phyloP scores from a whole-genome alignment of 2,113 vertebrate species.

The Arothron firmamentum region DNA sequence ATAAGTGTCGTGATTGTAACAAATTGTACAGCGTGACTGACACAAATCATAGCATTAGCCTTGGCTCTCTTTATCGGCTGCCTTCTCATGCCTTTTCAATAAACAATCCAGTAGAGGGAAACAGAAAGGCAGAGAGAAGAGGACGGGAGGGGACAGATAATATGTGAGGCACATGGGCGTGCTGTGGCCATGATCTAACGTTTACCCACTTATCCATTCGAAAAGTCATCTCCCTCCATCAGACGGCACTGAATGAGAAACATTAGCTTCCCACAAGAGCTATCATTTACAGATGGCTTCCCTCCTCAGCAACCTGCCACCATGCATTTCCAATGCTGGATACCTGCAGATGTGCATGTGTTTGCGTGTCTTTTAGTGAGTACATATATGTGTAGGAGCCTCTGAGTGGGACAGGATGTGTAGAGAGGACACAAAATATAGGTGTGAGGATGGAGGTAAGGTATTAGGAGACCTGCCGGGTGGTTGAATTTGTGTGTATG shows the following conservation, averaged over 20 bases:
- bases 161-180: conserved; percentile 52
- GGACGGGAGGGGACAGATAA: conserved; percentile 49
- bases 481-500: conserved; percentile 5
- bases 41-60: conserved; percentile 75
- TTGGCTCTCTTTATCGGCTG: conserved; percentile 69
- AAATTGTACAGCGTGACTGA: conserved; percentile 74
- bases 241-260: conserved; percentile 62
- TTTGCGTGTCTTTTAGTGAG: conserved; percentile 24
- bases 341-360: conserved; percentile 21
- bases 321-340: conserved; percentile 43
- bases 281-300: conserved; percentile 71
- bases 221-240: conserved; percentile 75
- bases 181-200: conserved; percentile 56
- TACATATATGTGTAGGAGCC: conserved; percentile 7
- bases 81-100: conserved; percentile 70
- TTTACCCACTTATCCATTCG: conserved; percentile 74
- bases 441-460: conserved; percentile 22
- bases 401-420: conserved; percentile 10
- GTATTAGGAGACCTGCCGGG: conserved; percentile 25
- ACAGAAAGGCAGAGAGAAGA: conserved; percentile 29
- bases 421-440: conserved; percentile 9
- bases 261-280: conserved; percentile 69
- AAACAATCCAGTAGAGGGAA: conserved; percentile 63
- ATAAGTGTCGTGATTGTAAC: conserved; percentile 75
- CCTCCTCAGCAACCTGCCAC: conserved; percentile 53